phyloP scores from a whole-genome alignment of 2,888 invertebrate species.

The Spodoptera picta region DNA sequence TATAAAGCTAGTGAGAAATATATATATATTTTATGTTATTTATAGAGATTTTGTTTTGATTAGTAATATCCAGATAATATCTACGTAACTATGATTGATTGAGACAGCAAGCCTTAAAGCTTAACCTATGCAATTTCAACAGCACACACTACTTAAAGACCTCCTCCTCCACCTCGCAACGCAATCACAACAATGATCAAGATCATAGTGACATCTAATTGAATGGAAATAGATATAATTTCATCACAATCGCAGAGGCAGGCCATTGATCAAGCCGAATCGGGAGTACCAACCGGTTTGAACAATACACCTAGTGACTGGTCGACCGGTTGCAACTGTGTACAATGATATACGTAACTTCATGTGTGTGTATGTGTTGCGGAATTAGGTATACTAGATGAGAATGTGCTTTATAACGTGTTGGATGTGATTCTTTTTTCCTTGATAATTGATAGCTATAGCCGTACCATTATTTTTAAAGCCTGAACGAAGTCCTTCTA shows the following conservation, averaged over 20 bases:
- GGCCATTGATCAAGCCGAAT: conserved; percentile 40
- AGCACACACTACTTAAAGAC: too few relatives aligned
- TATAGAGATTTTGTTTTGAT: too few relatives aligned
- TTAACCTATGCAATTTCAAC: too few relatives aligned
- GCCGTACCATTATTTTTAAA: too few relatives aligned
- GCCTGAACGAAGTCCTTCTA: too few relatives aligned
- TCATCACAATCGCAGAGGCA: conserved; percentile 30
- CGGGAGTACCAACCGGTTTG: conserved; percentile 53
- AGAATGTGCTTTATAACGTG: conserved; percentile 20
- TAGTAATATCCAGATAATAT: too few relatives aligned
- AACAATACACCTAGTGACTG: conserved; percentile 57
- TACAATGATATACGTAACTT: conserved; percentile 56
- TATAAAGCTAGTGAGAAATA: too few relatives aligned
- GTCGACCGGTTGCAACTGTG: conserved; percentile 49
- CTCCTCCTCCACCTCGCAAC: neutral
- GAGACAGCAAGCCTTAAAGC: too few relatives aligned
- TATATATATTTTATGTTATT: too few relatives aligned
- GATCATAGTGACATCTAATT: conserved; percentile 1
- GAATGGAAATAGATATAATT: conserved; percentile 29
- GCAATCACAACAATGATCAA: conserved; percentile 6
- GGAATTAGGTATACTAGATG: conserved; percentile 33
- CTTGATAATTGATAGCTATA: too few relatives aligned
- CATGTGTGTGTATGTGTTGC: conserved; percentile 24
- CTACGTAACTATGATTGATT: too few relatives aligned
- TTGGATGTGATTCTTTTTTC: neutral